These are phyloP conservation scores for Drosophila dunni DNA, from an alignment of 1,140 invertebrate genomes.

Conservation along the genomic window DNA sequence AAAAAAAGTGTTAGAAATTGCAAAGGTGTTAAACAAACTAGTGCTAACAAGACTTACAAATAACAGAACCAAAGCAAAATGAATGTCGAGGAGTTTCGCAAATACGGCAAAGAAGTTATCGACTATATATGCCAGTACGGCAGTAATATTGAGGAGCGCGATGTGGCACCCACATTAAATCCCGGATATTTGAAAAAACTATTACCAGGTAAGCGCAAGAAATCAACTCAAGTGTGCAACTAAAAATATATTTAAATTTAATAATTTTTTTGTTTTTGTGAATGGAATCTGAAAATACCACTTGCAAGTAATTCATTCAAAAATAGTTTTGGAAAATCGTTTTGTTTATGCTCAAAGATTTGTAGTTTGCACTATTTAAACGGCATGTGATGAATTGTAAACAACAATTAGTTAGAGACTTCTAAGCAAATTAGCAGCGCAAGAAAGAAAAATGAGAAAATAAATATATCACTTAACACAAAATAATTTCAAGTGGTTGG, in stretches of 20 bases:
- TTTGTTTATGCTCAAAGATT: conserved; percentile 27
- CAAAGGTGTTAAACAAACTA: conserved; percentile 18
- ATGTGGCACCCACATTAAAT: conserved; percentile 93
- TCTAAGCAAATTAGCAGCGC: conserved; percentile 51
- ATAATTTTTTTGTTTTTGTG: not conserved
- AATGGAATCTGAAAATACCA: conserved; percentile 16
- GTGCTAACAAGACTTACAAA: conserved; percentile 26
- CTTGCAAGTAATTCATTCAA: conserved; percentile 25
- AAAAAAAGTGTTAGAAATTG: conserved; percentile 6
- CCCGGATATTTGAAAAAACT: conserved; percentile 93
- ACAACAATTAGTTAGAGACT: conserved; percentile 63
- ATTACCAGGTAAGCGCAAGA: conserved; percentile 85
- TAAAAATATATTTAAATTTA: not conserved
- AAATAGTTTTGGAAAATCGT: conserved; percentile 21
- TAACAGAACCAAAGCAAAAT: conserved; percentile 85
- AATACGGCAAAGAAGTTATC: conserved; percentile 94
- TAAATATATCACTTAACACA: conserved; percentile 48
- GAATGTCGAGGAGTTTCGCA: conserved; percentile 93
- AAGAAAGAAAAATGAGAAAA: conserved; percentile 28
- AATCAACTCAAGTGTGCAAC: not conserved
- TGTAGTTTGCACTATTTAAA: conserved; percentile 45
- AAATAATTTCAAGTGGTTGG: conserved; percentile 32
- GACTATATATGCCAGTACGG: conserved; percentile 97
- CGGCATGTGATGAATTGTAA: conserved; percentile 58
- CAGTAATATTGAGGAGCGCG: conserved; percentile 89